Base-by-base conservation (phyloP, 1,140 invertebrate genomes). In the Brachystomella parvula region DNA sequence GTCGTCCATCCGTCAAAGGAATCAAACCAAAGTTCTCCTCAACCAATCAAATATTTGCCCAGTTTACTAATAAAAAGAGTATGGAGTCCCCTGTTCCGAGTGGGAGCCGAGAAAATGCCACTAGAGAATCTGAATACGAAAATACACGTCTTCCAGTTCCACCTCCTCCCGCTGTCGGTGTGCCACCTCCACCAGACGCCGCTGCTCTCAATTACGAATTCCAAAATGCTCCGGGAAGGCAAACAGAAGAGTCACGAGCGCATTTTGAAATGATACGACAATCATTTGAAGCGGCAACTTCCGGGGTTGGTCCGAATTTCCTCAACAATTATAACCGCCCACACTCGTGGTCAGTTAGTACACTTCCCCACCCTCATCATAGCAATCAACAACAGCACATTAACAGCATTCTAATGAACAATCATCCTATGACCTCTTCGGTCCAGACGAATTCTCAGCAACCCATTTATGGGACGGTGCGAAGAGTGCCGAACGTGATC, bases 1-100 rank as follows among this genome's bases (percentile, higher is more conserved):
- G 69, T n/a, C 59, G 71, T 47, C 71, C 71, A 2, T 73, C 71
- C 21, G 71, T 73, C 19, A 71, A 73, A 66, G 72, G 72, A 35
- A 73, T 73, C 53, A 73, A 73, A 56, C 69, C 69, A n/a, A 73
- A 73, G 53, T 73, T 73, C 56, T 71, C 71, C 19, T 66, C 68
- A 6, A 70, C 68, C 19, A 73, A 73, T 68, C 71, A 73, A 65
- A 73, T 73, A 39, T 73, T 73, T 71, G 71, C 71, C 29, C 68
- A 70, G 29, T 73, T 71, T 47, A 70, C 68, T 12, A 67, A 68
- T 53, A 35, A 66, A 24, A 67, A 66, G 33, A 39, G 31, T 33
- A 56, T 57, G 26, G 65, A 67, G 57, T 68, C 66, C 15, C 71
- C 71, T 15, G 64, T 62, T 39, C 29, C 30, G 21, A 29, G 58